phyloP scores from a whole-genome alignment of 2,888 invertebrate genomes.

The Chloroclysta siterata region DNA sequence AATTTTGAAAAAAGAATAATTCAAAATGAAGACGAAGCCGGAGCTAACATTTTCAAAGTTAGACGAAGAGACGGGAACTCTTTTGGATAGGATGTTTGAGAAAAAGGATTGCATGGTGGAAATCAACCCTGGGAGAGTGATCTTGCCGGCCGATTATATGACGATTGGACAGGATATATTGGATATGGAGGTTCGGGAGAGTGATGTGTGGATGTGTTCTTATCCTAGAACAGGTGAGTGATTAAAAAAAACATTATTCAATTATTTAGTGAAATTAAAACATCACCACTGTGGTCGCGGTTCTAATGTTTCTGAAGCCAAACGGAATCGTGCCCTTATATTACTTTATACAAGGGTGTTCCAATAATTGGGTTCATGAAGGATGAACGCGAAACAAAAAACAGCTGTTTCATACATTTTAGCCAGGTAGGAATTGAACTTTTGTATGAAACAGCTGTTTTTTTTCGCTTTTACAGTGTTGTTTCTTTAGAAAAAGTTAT shows the following conservation, averaged over 20 bases:
- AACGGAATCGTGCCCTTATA: no score
- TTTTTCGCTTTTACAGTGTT: no score
- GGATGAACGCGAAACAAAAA: no score
- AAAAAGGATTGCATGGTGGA: slow-evolving; percentile 88
- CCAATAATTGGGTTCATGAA: no score
- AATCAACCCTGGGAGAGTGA: slow-evolving; percentile 89
- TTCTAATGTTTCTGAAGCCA: no score
- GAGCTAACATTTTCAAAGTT: slow-evolving; percentile 84
- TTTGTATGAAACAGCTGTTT: no score
- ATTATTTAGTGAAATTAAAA: neutral
- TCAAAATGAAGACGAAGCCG: slow-evolving; percentile 69
- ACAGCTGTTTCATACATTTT: no score
- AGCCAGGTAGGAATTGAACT: no score
- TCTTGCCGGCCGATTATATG: slow-evolving; percentile 88
- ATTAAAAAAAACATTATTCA: no score
- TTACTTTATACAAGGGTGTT: no score
- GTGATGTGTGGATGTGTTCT: slow-evolving; percentile 94
- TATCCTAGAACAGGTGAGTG: slow-evolving; percentile 94
- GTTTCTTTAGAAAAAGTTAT: no score
- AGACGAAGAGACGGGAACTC: slow-evolving; percentile 83
- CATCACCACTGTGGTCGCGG: neutral
- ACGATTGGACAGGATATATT: slow-evolving; percentile 88
- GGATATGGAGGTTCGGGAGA: slow-evolving; percentile 88
- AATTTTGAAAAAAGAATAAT: slow-evolving; percentile 17
- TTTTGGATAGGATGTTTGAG: slow-evolving; percentile 88